phyloP scores from a whole-genome alignment of 2,113 vertebrate genomes.

The Megaptera novaeangliae region DNA sequence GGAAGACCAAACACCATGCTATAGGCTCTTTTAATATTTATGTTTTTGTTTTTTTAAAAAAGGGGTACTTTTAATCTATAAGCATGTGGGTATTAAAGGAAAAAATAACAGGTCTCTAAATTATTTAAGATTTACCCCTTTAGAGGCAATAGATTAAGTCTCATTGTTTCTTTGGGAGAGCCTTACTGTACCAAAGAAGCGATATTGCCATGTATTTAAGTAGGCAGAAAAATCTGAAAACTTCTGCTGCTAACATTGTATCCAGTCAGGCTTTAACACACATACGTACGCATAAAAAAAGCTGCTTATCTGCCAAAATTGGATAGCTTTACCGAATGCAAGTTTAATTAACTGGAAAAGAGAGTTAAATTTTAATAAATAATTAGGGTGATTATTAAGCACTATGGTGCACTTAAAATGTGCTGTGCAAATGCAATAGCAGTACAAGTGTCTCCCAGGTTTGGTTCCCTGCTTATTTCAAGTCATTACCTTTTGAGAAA shows the following conservation, averaged over 20 bases:
- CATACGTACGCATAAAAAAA: not conserved
- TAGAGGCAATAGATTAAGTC: conserved; percentile 1
- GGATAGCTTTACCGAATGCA: conserved; percentile 24
- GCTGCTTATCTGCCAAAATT: conserved; percentile 36
- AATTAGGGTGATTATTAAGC: conserved; percentile 41
- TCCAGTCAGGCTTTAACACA: conserved; percentile 10
- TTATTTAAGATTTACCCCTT: conserved; percentile 36
- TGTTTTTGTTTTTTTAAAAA: not conserved
- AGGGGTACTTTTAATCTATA: not conserved
- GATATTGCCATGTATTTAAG: not conserved
- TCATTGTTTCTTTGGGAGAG: not conserved
- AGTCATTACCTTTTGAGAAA: conserved; percentile 18
- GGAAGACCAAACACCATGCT: not conserved
- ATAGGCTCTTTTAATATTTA: conserved; percentile 47
- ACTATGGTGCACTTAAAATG: not conserved
- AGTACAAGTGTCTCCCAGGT: not conserved
- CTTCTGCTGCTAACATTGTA: not conserved
- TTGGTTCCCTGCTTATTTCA: not conserved
- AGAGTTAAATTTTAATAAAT: conserved; percentile 54
- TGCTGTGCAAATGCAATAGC: not conserved
- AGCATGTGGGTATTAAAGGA: not conserved
- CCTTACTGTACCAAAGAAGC: not conserved
- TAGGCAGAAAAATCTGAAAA: not conserved
- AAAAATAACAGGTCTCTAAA: conserved; percentile 18
- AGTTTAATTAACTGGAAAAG: conserved; percentile 59